Evolutionary conservation across 1,140 invertebrate species (phyloP).

Genomic region (Globodera ellingtonae): DNA sequence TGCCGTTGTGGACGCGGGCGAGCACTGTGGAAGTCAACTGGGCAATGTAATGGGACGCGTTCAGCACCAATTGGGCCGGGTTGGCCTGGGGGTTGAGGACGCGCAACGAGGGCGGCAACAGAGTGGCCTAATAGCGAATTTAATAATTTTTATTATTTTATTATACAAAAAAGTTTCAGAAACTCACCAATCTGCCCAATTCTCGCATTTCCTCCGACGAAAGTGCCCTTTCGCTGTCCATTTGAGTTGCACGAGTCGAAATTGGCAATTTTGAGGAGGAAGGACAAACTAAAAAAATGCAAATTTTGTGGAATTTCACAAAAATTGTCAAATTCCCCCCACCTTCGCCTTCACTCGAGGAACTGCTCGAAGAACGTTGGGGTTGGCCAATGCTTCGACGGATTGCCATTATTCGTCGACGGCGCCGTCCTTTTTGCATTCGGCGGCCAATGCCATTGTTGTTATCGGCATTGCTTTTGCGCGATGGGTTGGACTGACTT

Average conservation of each 20-base stretch:
- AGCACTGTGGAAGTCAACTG: background rate
- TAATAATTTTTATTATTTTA: background rate
- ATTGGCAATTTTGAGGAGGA: background rate
- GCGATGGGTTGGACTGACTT: background rate
- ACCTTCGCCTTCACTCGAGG: background rate
- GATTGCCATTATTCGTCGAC: background rate
- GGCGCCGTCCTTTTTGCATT: background rate
- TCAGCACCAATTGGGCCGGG: slow-evolving; percentile 1
- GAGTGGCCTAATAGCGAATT: background rate
- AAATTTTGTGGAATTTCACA: too few relatives aligned
- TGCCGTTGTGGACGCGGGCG: slow-evolving; percentile 3
- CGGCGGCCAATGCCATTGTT: background rate
- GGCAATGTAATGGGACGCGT: slow-evolving; percentile 12
- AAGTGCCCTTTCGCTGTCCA: slow-evolving; percentile 10
- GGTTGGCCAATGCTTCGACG: background rate
- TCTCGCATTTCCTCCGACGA: background rate
- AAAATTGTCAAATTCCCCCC: too few relatives aligned
- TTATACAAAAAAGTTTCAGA: background rate
- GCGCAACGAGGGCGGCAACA: slow-evolving; percentile 7
- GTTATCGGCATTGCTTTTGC: background rate
- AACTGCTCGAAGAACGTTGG: background rate
- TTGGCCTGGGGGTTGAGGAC: background rate
- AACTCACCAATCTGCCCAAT: slow-evolving; percentile 10
- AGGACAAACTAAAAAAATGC: background rate
- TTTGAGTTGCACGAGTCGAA: background rate